Percentiles rank a stretch among this genome's conserved stretches.
phyloP scores from a whole-genome alignment of 2,797 vertebrate genomes.

The Poecilia gillii region DNA sequence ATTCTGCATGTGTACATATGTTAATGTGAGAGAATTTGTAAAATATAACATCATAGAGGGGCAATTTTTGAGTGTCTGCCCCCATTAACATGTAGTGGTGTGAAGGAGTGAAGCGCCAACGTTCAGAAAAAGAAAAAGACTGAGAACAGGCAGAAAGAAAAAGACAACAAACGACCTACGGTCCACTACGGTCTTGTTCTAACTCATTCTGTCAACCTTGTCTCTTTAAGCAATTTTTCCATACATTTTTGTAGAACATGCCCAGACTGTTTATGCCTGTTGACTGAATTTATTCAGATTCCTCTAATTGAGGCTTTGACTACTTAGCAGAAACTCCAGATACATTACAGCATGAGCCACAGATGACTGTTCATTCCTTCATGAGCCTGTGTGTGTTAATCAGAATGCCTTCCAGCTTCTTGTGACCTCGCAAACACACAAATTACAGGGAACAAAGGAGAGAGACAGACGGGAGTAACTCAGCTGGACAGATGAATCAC shows the following conservation, averaged over 20 bases:
- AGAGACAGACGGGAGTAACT: constrained; percentile 44
- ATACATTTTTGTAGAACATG: constrained; percentile 33
- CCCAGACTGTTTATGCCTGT: constrained; percentile 42
- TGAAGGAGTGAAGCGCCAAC: background rate
- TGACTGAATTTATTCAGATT: constrained; percentile 54
- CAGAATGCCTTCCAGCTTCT: background rate
- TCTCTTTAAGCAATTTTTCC: constrained; percentile 10
- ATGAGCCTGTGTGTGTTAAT: constrained; percentile 24
- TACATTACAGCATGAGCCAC: background rate
- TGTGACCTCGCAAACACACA: constrained; percentile 29
- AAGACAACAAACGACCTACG: background rate
- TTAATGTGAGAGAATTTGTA: background rate
- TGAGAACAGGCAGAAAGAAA: constrained; percentile 3
- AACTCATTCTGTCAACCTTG: constrained; percentile 9
- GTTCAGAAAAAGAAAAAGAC: background rate
- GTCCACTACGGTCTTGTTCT: background rate
- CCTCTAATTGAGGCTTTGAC: constrained; percentile 52
- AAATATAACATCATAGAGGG: background rate
- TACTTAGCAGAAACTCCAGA: constrained; percentile 34
- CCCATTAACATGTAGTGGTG: background rate
- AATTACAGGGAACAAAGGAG: constrained; percentile 20
- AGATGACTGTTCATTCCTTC: constrained; percentile 15
- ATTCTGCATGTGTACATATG: background rate
- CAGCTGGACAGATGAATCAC: constrained; percentile 37
- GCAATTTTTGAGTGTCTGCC: background rate